Evolutionary conservation across 2,113 vertebrate species (phyloP).

Genomic region (Stictonetta naevosa): DNA sequence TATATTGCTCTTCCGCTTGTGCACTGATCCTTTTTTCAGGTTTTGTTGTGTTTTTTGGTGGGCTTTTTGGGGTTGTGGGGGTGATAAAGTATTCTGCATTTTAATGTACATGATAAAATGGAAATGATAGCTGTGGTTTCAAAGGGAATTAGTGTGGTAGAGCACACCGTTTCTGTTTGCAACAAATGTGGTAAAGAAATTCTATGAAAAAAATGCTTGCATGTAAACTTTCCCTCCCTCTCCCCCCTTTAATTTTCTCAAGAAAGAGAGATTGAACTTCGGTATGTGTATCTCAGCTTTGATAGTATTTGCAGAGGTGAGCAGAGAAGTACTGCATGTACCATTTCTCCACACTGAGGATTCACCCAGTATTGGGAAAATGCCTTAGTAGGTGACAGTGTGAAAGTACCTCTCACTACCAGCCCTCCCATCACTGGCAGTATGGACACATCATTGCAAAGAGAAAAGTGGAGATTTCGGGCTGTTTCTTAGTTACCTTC

Average conservation of each 20-base stretch:
- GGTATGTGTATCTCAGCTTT: not conserved
- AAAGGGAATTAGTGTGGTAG: not conserved
- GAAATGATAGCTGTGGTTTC: not conserved
- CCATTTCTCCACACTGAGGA: no score
- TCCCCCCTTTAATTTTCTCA: not conserved
- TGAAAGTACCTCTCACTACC: not conserved
- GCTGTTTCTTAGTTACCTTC: not conserved
- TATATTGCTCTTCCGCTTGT: not conserved
- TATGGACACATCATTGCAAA: not conserved
- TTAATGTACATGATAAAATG: not conserved
- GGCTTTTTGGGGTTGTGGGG: no score
- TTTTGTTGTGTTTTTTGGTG: not conserved
- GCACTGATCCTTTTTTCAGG: not conserved
- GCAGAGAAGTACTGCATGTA: not conserved
- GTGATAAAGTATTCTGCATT: not conserved
- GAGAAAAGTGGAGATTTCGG: not conserved
- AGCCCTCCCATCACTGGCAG: not conserved
- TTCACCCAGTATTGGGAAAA: not conserved
- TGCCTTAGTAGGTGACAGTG: accelerated
- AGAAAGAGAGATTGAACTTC: not conserved
- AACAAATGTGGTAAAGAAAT: not conserved
- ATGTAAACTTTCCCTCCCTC: not conserved
- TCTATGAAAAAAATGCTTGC: not conserved
- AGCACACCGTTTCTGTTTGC: not conserved
- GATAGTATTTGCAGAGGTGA: not conserved